Evolutionary conservation across 2,797 vertebrate genomes (phyloP).

Genomic region (Loriculus beryllinus): DNA sequence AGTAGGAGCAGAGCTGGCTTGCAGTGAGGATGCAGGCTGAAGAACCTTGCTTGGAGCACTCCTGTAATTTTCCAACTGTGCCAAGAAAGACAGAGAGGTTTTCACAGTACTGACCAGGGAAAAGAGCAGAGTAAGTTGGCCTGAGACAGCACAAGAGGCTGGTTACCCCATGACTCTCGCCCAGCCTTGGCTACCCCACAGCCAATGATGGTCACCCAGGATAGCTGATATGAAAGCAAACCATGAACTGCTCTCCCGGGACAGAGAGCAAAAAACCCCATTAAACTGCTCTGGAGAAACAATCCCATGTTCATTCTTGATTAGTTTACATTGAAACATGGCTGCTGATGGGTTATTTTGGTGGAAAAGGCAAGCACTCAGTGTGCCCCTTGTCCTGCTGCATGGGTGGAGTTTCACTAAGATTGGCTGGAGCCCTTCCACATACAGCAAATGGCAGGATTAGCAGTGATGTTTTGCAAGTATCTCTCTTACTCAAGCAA

Average conservation of each 20-base stretch:
- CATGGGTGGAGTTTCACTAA: conserved; percentile 2
- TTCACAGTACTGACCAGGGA: background rate
- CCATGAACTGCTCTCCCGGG: background rate
- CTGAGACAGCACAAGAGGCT: background rate
- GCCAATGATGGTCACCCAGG: background rate
- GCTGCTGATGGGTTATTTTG: background rate
- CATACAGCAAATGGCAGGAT: background rate
- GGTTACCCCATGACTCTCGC: background rate
- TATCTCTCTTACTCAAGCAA: conserved; percentile 35
- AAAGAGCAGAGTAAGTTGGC: background rate
- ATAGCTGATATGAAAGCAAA: background rate
- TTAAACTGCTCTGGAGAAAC: background rate
- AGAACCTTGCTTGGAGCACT: background rate
- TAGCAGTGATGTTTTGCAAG: conserved; percentile 29
- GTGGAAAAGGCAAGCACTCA: background rate
- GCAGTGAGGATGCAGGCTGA: background rate
- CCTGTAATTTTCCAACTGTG: background rate
- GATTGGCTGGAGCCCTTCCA: conserved; percentile 17
- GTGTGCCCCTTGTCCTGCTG: background rate
- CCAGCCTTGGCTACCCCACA: background rate
- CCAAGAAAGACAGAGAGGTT: background rate
- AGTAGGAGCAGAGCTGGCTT: background rate
- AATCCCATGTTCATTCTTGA: background rate
- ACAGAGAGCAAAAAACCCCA: background rate
- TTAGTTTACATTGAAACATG: background rate